phyloP scores from a whole-genome alignment of 1,140 invertebrate species.

The Adelges cooleyi region DNA sequence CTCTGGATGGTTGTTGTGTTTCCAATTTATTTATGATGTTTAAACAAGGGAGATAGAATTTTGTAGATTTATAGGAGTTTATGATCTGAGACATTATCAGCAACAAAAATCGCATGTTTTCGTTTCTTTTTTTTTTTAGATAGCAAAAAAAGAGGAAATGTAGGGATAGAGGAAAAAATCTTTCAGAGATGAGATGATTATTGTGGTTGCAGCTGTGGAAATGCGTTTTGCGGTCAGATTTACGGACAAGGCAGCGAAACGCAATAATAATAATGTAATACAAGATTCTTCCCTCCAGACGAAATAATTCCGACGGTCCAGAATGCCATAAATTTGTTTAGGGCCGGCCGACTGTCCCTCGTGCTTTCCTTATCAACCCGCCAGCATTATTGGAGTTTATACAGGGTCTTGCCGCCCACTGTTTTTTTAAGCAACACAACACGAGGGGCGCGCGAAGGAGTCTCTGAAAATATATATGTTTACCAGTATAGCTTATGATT shows the following conservation, averaged over 20 bases:
- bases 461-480: no score
- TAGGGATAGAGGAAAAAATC: neutral
- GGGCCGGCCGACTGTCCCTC: constrained; percentile 24
- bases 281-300: constrained; percentile 28
- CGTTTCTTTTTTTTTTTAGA: constrained; percentile 10
- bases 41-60: neutral
- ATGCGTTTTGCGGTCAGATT: constrained; percentile 27
- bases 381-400: constrained; percentile 25
- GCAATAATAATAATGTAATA: constrained; percentile 29
- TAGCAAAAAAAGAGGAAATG: constrained; percentile 1
- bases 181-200: constrained; percentile 9
- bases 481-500: no score
- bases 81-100: constrained; percentile 19
- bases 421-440: no score
- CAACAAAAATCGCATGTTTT: neutral
- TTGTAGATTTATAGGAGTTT: constrained; percentile 16
- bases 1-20: neutral
- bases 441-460: no score
- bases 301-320: constrained; percentile 28
- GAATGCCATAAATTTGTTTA: constrained; percentile 28
- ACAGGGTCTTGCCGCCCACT: neutral
- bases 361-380: constrained; percentile 27
- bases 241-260: constrained; percentile 23
- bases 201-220: constrained; percentile 28
- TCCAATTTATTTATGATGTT: neutral